Evolutionary conservation across 2,888 invertebrate species (phyloP).

Genomic region (Lingula anatina): DNA sequence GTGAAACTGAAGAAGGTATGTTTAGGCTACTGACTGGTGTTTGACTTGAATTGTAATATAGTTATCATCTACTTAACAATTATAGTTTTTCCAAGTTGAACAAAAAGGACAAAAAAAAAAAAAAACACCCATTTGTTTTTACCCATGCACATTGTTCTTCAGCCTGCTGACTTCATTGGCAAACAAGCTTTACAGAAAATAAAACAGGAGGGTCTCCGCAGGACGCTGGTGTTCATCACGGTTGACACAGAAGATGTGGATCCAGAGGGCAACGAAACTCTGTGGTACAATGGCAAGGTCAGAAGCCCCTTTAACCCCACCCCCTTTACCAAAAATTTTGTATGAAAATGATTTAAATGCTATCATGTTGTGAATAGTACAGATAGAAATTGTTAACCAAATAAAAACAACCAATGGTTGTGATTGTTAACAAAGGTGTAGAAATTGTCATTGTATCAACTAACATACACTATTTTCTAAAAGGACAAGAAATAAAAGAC

Average conservation of each 20-base stretch:
- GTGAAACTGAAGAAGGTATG: constrained; percentile 44
- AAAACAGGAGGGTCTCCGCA: constrained; percentile 15
- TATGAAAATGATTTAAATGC: too few relatives aligned
- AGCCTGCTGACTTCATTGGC: constrained; percentile 38
- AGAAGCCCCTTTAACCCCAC: background rate
- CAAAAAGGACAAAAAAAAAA: background rate
- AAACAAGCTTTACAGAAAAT: constrained; percentile 26
- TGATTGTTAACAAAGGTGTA: too few relatives aligned
- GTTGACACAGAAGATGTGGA: constrained; percentile 32
- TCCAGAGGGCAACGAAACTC: constrained; percentile 45
- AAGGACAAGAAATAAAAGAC: too few relatives aligned
- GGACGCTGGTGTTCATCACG: constrained; percentile 25
- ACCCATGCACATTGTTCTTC: constrained; percentile 1
- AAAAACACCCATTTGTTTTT: too few relatives aligned
- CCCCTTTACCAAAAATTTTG: too few relatives aligned
- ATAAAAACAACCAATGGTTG: too few relatives aligned
- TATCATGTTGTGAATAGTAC: background rate
- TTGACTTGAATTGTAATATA: background rate
- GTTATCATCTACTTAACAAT: constrained; percentile 3
- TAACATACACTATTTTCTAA: too few relatives aligned
- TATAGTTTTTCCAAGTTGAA: background rate
- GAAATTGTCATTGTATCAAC: too few relatives aligned
- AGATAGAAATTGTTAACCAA: background rate
- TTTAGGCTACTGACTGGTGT: background rate
- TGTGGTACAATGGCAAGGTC: constrained; percentile 37